phyloP scores from a whole-genome alignment of 2,113 vertebrate genomes.

The Stegastes partitus region DNA sequence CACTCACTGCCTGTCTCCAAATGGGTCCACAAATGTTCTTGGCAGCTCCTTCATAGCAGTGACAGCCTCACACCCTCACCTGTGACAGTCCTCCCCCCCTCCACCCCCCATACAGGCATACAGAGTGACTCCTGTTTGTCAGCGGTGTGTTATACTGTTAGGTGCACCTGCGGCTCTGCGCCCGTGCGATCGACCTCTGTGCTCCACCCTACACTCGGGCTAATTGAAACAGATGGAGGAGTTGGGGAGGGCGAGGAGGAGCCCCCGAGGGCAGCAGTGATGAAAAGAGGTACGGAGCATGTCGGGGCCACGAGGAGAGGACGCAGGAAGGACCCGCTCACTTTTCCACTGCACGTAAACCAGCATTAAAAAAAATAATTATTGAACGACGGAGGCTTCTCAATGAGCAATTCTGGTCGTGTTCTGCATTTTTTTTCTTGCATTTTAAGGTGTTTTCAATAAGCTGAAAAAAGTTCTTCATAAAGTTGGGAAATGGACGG shows the following conservation, averaged over 20 bases:
- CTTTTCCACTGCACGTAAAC: slow-evolving; percentile 30
- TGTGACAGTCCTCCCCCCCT: slow-evolving; percentile 18
- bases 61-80: slow-evolving; percentile 15
- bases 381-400: slow-evolving; percentile 1
- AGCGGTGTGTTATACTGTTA: slow-evolving; percentile 15
- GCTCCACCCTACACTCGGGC: slow-evolving; percentile 60
- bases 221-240: slow-evolving; percentile 79
- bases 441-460: background rate
- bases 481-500: slow-evolving; percentile 13
- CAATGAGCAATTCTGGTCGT: background rate
- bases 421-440: background rate
- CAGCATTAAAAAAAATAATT: too few relatives aligned
- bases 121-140: slow-evolving; percentile 49
- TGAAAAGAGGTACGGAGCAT: slow-evolving; percentile 44
- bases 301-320: slow-evolving; percentile 21
- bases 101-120: slow-evolving; percentile 25
- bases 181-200: slow-evolving; percentile 45
- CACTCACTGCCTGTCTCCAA: slow-evolving; percentile 14
- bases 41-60: slow-evolving; percentile 16
- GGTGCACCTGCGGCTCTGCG: slow-evolving; percentile 57
- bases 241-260: slow-evolving; percentile 47
- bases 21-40: slow-evolving; percentile 24
- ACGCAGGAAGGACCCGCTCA: slow-evolving; percentile 18
- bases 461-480: background rate
- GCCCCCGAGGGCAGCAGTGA: slow-evolving; percentile 43